Conservation (phyloP, 2,888 invertebrate species). For the Cataglyphis cursor region DNA sequence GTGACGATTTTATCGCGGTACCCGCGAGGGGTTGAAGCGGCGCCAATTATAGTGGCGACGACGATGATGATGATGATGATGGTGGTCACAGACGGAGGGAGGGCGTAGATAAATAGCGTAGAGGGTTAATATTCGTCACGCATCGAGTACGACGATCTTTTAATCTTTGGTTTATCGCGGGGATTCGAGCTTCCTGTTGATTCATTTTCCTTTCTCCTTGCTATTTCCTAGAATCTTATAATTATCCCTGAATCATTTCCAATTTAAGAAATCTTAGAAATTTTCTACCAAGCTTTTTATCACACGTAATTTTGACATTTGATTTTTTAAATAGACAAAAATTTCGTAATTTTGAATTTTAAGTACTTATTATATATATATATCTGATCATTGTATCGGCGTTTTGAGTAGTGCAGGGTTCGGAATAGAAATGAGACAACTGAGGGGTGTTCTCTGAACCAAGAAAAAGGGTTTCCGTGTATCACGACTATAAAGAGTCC, state of each 20-base stretch:
- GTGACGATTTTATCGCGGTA: conserved; percentile 82
- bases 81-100: conserved; percentile 55
- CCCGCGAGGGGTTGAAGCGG: conserved; percentile 79
- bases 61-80: conserved; percentile 56
- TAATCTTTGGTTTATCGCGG: background rate
- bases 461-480: conserved; percentile 67
- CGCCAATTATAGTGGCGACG: conserved; percentile 72
- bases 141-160: conserved; percentile 32
- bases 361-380: background rate
- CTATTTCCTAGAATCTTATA: conserved; percentile 9
- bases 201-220: background rate
- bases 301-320: background rate
- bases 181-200: conserved; percentile 5
- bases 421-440: conserved; percentile 20
- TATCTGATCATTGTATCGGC: background rate
- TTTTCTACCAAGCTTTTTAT: background rate
- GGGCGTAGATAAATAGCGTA: conserved; percentile 51
- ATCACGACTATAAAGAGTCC: conserved; percentile 61
- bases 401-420: background rate
- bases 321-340: background rate
- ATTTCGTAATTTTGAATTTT: background rate
- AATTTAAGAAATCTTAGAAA: background rate
- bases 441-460: conserved; percentile 72
- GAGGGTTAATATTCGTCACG: conserved; percentile 57
- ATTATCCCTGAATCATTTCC: background rate